Conservation (phyloP, 2,797 vertebrate species). For the Alfaro cultratus region DNA sequence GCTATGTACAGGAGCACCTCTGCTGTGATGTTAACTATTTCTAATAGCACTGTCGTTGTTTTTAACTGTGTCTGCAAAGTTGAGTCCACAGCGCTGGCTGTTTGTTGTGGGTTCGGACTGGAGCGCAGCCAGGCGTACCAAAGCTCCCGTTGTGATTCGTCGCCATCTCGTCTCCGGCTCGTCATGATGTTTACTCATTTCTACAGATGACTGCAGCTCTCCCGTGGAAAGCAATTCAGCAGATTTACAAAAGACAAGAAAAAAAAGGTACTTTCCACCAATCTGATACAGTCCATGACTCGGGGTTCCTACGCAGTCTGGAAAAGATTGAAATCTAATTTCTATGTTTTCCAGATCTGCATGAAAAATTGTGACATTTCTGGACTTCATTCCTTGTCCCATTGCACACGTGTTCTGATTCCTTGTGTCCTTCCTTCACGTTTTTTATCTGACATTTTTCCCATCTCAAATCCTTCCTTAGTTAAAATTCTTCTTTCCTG, state of each 20-base stretch:
- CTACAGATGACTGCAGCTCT: conserved; percentile 71
- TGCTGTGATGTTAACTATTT: conserved; percentile 58
- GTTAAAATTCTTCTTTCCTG: neutral
- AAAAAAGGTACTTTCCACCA: conserved; percentile 70
- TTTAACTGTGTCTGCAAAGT: conserved; percentile 35
- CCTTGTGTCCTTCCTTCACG: neutral
- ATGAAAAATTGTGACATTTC: neutral
- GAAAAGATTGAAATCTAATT: neutral
- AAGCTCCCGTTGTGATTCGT: conserved; percentile 67
- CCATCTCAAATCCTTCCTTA: neutral
- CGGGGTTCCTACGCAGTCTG: neutral
- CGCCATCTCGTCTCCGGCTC: conserved; percentile 46
- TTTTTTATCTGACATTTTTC: neutral
- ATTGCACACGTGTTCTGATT: neutral
- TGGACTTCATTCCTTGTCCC: neutral
- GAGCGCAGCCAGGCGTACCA: conserved; percentile 68
- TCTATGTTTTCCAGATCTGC: neutral
- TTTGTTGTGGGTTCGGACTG: conserved; percentile 61
- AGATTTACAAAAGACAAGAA: conserved; percentile 54
- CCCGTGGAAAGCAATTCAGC: conserved; percentile 46
- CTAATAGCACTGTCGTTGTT: conserved; percentile 53
- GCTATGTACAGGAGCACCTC: conserved; percentile 71
- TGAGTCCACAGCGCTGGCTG: conserved; percentile 51
- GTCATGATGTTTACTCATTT: conserved; percentile 68
- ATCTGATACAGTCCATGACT: conserved; percentile 37